Base-by-base conservation (phyloP, 2,888 invertebrate species). In the Mythimna pallens region DNA sequence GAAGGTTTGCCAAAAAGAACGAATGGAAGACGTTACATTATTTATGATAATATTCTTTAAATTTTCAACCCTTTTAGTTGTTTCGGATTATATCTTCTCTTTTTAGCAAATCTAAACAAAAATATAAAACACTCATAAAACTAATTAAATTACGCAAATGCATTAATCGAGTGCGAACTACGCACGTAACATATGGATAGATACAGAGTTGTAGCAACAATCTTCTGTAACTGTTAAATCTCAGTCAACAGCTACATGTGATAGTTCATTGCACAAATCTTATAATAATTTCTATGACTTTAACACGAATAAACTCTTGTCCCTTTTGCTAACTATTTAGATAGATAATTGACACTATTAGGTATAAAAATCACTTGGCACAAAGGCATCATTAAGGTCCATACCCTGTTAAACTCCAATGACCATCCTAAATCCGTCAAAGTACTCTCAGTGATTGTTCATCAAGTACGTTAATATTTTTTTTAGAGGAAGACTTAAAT, bases 321-420 rank as follows among this genome's bases (percentile, higher is more conserved):
- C 91, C 91, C 85, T 93, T 80, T 93, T 89, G 90, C 93, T 95
- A 95, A 93, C 92, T 95, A 94, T 89, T 90, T 91, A 92, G 88
- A 90, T 91, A 92, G 88, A 90, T 95, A 96, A 95, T 96, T 96
- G 95, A 96, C 95, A 94, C 95, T 96, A 94, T 93, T 92, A 92
- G 90, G 91, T 93, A 93, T 89, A 93, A 92, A 95, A 94, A 96
- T 96, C 96, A 96, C 96, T 96, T 95, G 96, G 96, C 96, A 96
- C 96, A 93, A 96, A 95, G 96, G 96, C 96, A 94, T 93, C 80
- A 85, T 91, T 91, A 90, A 94, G 95, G 96, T 96, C 96, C 96
- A 94, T 94, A 96, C 96, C 96, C 96, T 96, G 96, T 95, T 89
- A 87, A 88, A 94, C 95, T 95, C 95, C 93, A 90, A 85, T 90